phyloP scores from a whole-genome alignment of 2,113 vertebrate genomes.

The Bufo bufo region DNA sequence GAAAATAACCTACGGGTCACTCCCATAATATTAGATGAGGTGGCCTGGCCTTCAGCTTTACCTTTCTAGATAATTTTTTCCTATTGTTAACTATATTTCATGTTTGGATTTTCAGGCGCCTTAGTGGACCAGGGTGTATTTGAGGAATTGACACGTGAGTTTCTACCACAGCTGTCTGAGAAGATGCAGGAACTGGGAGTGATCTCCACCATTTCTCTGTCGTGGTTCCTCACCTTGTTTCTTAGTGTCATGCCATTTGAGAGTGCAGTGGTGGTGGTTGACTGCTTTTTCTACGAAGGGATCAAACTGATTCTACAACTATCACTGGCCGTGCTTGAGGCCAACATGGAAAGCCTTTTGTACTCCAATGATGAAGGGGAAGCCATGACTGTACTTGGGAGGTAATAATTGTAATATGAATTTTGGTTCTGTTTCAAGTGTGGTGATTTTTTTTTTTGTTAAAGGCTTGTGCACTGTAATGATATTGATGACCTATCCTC shows the following conservation, averaged over 20 bases:
- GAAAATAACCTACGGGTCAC: too few species aligned
- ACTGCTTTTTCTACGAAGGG: constrained; percentile 98
- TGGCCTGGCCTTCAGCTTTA: too few species aligned
- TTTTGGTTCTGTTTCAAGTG: background rate
- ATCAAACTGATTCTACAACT: constrained; percentile 95
- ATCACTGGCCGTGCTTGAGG: constrained; percentile 91
- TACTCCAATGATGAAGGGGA: constrained; percentile 92
- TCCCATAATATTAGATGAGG: too few species aligned
- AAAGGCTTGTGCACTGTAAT: too few species aligned
- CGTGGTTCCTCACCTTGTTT: constrained; percentile 97
- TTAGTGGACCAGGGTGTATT: constrained; percentile 97
- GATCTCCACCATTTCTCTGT: constrained; percentile 94
- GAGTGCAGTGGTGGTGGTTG: constrained; percentile 90
- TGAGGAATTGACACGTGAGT: constrained; percentile 88
- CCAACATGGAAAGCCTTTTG: constrained; percentile 89
- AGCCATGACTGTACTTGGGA: constrained; percentile 96
- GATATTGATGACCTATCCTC: too few species aligned
- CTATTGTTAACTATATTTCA: background rate
- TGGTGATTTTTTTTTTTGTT: too few species aligned
- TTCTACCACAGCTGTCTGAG: constrained; percentile 87
- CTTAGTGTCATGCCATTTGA: constrained; percentile 97
- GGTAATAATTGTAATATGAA: constrained; percentile 71
- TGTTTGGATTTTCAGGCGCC: constrained; percentile 75
- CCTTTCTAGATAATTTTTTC: too few species aligned
- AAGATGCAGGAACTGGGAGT: constrained; percentile 96